phyloP scores from a whole-genome alignment of 2,888 invertebrate genomes.

The Pandemis corylana region DNA sequence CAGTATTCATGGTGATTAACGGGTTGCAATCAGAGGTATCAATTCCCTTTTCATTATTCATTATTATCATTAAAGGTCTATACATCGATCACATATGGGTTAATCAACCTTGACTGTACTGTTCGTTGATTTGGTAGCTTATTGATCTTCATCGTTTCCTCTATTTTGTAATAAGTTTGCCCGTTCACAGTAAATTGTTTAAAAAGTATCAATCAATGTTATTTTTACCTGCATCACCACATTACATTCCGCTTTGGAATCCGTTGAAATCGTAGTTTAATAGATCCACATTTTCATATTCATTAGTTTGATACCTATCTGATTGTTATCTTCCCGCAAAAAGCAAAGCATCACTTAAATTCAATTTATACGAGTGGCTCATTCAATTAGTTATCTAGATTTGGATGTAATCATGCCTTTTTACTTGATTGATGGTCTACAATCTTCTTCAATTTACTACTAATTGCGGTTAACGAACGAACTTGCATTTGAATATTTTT shows the following conservation, averaged over 20 bases:
- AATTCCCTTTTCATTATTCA: too few species aligned
- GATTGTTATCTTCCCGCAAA: conserved; percentile 46
- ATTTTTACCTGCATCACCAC: background rate
- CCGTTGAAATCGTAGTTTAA: background rate
- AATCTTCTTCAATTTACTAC: conserved; percentile 70
- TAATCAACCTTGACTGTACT: too few species aligned
- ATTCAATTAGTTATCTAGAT: conserved; percentile 82
- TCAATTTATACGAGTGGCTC: conserved; percentile 77
- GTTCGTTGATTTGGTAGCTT: too few species aligned
- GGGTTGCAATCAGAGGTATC: background rate
- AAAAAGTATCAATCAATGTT: conserved; percentile 1
- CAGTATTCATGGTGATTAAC: background rate
- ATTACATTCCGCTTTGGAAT: background rate
- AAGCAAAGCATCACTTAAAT: conserved; percentile 71
- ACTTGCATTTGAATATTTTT: conserved; percentile 54
- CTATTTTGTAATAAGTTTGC: too few species aligned
- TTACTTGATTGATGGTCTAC: conserved; percentile 79
- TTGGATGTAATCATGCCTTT: conserved; percentile 76
- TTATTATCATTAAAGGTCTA: too few species aligned
- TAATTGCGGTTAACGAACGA: conserved; percentile 67
- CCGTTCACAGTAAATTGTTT: background rate
- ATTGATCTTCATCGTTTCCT: too few species aligned
- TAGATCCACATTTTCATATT: conserved; percentile 24
- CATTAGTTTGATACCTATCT: conserved; percentile 38
- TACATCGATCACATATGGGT: too few species aligned